Conservation (phyloP, 2,113 vertebrate genomes). For the Amazona vittata region DNA sequence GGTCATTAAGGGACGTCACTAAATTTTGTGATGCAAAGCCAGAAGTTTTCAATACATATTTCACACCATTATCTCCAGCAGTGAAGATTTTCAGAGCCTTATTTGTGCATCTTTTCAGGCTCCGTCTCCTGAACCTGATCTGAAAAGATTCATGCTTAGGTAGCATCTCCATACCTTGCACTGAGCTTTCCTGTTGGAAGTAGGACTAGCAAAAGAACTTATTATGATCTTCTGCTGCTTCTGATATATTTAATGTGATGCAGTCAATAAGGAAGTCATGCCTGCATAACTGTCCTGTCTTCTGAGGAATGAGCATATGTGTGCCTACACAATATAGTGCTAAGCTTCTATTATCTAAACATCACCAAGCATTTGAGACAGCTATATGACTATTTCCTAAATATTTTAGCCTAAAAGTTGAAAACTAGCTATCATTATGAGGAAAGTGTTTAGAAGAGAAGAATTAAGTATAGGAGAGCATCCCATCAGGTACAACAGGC, state of each 20-base stretch:
- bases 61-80: neutral
- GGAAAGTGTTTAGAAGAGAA: neutral
- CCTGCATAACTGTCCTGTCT: neutral
- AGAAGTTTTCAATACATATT: neutral
- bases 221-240: neutral
- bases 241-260: neutral
- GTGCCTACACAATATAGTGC: neutral
- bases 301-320: neutral
- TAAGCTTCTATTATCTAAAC: neutral
- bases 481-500: neutral
- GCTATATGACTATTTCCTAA: neutral
- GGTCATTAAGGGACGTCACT: neutral
- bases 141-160: neutral
- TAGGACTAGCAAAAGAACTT: neutral
- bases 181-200: neutral
- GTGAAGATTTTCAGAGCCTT: neutral
- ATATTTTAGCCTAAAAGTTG: neutral
- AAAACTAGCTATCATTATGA: neutral
- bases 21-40: neutral
- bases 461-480: neutral
- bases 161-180: neutral
- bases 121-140: neutral
- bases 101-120: neutral
- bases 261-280: neutral
- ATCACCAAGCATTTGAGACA: neutral